phyloP scores from a whole-genome alignment of 2,797 vertebrate species.

The Heteromormyrus szaboi region DNA sequence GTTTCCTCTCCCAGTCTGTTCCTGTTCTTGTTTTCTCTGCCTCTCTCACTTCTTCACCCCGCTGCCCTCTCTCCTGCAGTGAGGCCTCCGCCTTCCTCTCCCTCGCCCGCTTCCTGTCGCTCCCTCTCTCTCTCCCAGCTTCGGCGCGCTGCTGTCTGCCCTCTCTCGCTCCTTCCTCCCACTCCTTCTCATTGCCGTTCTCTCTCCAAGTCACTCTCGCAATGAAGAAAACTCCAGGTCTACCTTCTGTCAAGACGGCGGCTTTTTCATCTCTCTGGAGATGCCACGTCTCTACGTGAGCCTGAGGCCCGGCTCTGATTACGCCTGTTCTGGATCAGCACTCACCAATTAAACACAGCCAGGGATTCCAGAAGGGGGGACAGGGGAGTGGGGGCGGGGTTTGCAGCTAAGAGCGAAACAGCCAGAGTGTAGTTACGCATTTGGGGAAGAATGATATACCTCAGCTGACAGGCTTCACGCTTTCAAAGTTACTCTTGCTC shows the following conservation, averaged over 20 bases:
- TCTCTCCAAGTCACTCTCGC: constrained; percentile 36
- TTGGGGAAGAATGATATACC: constrained; percentile 54
- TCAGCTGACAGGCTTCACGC: constrained; percentile 40
- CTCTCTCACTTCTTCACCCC: constrained; percentile 42
- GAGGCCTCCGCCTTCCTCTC: constrained; percentile 59
- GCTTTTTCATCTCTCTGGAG: constrained; percentile 57
- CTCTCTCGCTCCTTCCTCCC: constrained; percentile 35
- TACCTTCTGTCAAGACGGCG: constrained; percentile 58
- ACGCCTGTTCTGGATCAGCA: constrained; percentile 59
- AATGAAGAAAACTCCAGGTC: constrained; percentile 42
- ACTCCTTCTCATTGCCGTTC: constrained; percentile 35
- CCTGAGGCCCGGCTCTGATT: constrained; percentile 55
- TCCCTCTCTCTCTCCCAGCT: constrained; percentile 52
- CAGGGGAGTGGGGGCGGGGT: constrained; percentile 36
- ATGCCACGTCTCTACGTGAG: constrained; percentile 53
- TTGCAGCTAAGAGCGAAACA: constrained; percentile 29
- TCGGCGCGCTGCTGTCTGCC: constrained; percentile 34
- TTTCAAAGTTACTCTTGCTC: background rate
- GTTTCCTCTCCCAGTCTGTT: constrained; percentile 39
- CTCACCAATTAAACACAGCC: constrained; percentile 66
- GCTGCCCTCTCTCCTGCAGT: constrained; percentile 54
- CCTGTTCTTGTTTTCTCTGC: constrained; percentile 32
- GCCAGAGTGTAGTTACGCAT: constrained; percentile 29
- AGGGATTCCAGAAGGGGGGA: constrained; percentile 51
- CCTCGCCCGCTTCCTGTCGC: constrained; percentile 45